These are phyloP conservation scores for Artibeus jamaicensis DNA, from an alignment of 2,797 vertebrate species.

Conservation along the genomic window DNA sequence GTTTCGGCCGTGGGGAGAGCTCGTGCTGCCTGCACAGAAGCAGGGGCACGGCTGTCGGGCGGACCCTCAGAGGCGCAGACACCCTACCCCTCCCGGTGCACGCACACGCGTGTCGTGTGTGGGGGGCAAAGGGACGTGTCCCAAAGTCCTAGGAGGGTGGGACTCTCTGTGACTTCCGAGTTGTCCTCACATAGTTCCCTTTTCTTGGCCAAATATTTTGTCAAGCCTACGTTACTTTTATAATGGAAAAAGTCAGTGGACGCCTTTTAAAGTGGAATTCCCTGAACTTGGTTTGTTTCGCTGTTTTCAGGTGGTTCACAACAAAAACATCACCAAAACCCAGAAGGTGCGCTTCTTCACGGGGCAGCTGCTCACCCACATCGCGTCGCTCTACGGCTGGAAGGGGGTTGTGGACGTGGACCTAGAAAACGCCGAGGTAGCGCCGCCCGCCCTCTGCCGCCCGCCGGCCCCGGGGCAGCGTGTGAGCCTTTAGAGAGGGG, in stretches of 20 bases:
- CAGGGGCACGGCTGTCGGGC: neutral
- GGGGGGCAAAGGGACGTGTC: neutral
- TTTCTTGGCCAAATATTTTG: neutral
- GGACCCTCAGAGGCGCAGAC: neutral
- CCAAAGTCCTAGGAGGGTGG: neutral
- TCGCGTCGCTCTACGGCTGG: conserved; percentile 94
- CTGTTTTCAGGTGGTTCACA: conserved; percentile 89
- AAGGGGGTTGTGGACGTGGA: conserved; percentile 90
- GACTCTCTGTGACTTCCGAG: neutral
- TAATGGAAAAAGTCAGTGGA: neutral
- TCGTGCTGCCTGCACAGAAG: neutral
- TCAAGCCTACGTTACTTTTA: neutral
- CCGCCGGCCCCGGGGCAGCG: neutral
- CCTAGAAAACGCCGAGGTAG: conserved; percentile 83
- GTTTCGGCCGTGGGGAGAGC: neutral
- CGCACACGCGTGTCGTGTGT: no score
- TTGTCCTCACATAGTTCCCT: neutral
- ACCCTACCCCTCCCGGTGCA: rapidly evolving
- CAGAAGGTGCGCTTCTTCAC: conserved; percentile 97
- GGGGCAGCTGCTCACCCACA: conserved; percentile 86
- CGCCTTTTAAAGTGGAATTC: neutral
- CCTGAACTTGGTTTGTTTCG: neutral
- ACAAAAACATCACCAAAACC: conserved; percentile 92
- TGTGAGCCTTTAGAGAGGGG: neutral
- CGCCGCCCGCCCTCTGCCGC: no score